Evolutionary conservation across 2,113 vertebrate genomes (phyloP).

Genomic region (Cottus gobio): DNA sequence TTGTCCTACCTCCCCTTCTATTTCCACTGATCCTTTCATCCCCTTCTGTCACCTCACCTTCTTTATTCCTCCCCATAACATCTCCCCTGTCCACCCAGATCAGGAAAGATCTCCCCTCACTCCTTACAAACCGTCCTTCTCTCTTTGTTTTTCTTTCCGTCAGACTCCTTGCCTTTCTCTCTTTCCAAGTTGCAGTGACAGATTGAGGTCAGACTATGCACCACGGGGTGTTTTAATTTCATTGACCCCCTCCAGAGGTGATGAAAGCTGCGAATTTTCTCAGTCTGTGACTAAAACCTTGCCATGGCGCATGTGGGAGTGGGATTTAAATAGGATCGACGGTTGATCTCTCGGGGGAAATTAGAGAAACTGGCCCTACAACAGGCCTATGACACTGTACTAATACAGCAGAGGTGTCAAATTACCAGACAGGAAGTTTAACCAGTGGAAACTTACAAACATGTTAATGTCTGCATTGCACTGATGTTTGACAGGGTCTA

Average conservation of each 20-base stretch:
- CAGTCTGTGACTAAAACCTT: constrained; percentile 69
- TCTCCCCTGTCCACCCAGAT: constrained; percentile 41
- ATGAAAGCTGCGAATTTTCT: constrained; percentile 73
- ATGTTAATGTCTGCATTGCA: constrained; percentile 1
- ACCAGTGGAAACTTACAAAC: constrained; percentile 28
- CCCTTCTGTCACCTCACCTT: constrained; percentile 35
- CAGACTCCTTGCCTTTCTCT: constrained; percentile 39
- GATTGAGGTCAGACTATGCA: constrained; percentile 80
- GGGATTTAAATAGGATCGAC: constrained; percentile 65
- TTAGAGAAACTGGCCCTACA: constrained; percentile 33
- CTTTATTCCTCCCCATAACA: constrained; percentile 14
- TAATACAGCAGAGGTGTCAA: constrained; percentile 37
- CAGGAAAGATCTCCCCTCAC: constrained; percentile 38
- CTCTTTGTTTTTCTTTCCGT: constrained; percentile 33
- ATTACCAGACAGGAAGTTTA: constrained; percentile 40
- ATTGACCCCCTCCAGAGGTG: constrained; percentile 79
- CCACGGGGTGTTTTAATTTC: constrained; percentile 78
- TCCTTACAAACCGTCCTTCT: constrained; percentile 8
- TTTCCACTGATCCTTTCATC: constrained; percentile 32
- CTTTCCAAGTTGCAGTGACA: constrained; percentile 72
- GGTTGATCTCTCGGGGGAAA: constrained; percentile 56
- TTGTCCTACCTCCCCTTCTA: constrained; percentile 23
- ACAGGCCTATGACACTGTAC: constrained; percentile 12
- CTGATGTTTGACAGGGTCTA: neutral
- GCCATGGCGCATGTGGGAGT: constrained; percentile 28